These are phyloP conservation scores for Psittacula echo DNA, from an alignment of 2,797 vertebrate species.

Conservation along the genomic window DNA sequence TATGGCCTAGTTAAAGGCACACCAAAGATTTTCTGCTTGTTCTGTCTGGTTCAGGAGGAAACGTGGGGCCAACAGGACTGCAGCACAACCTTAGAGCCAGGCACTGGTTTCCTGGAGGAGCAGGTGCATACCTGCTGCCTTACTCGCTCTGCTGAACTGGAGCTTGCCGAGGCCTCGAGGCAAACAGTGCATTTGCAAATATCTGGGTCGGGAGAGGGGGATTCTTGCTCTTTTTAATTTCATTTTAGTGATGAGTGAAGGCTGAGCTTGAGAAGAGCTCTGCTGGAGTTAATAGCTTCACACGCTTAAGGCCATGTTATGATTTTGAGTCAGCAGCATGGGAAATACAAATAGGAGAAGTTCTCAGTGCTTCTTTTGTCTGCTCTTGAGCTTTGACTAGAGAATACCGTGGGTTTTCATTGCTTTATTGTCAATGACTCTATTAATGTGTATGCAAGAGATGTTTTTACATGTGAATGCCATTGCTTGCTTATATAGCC, in stretches of 20 bases:
- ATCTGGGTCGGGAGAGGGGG: neutral
- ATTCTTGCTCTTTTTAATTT: neutral
- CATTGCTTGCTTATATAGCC: neutral
- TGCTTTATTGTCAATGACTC: neutral
- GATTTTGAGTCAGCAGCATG: neutral
- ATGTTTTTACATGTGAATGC: neutral
- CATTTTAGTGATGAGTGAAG: neutral
- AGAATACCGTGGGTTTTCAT: neutral
- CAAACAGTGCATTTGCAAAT: neutral
- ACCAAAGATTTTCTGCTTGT: neutral
- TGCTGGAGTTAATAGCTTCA: neutral
- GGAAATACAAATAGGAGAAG: neutral
- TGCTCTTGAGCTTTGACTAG: neutral
- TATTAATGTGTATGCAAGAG: neutral
- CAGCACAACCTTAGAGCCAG: neutral
- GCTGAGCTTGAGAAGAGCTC: neutral
- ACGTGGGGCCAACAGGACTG: neutral
- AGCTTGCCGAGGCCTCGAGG: neutral
- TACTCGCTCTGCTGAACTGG: neutral
- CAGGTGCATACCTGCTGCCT: neutral
- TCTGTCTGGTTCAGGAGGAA: neutral
- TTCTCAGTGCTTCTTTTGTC: neutral
- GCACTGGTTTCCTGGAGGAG: neutral
- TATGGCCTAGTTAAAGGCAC: neutral
- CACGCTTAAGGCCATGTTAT: rapidly evolving